A percentile compares a stretch with the other conserved stretches of the same genome.
Conservation (phyloP, 2,113 vertebrate species). For the Prionailurus bengalensis region DNA sequence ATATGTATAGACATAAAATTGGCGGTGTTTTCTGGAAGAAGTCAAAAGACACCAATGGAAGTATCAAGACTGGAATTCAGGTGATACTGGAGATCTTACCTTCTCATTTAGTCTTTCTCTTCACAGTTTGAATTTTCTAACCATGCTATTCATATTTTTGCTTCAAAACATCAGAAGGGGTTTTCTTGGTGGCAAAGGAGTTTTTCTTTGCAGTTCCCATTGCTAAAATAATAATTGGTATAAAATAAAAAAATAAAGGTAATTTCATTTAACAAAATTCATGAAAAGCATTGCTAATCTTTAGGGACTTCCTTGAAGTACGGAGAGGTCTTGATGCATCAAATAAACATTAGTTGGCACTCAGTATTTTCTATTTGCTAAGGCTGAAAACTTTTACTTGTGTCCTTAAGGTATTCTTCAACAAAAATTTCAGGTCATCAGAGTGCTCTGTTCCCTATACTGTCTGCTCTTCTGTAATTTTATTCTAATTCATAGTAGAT, state of each 20-base stretch:
- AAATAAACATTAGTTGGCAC: not conserved
- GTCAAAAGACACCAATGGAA: not conserved
- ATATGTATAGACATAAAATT: not conserved
- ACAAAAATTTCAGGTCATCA: constrained; percentile 41
- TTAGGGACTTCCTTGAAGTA: not conserved
- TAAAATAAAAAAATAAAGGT: not conserved
- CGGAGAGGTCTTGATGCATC: not conserved
- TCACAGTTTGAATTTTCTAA: constrained; percentile 14
- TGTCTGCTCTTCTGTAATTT: not conserved
- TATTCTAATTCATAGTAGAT: not conserved
- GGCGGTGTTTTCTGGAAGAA: not conserved
- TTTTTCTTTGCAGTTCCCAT: constrained; percentile 27
- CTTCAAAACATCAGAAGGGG: not conserved
- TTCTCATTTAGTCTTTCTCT: not conserved
- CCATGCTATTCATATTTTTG: not conserved
- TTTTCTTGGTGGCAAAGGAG: not conserved
- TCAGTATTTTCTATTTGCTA: not conserved
- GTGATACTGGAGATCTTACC: not conserved
- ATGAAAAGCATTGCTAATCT: not conserved
- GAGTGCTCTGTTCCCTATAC: not conserved
- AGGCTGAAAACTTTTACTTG: constrained; percentile 6
- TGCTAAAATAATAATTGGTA: constrained; percentile 31
- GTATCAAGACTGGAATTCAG: not conserved
- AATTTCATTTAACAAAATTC: constrained; percentile 12
- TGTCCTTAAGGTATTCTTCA: not conserved